Evolutionary conservation across 1,140 invertebrate species (phyloP).

Genomic region (Reticulitermes speratus): DNA sequence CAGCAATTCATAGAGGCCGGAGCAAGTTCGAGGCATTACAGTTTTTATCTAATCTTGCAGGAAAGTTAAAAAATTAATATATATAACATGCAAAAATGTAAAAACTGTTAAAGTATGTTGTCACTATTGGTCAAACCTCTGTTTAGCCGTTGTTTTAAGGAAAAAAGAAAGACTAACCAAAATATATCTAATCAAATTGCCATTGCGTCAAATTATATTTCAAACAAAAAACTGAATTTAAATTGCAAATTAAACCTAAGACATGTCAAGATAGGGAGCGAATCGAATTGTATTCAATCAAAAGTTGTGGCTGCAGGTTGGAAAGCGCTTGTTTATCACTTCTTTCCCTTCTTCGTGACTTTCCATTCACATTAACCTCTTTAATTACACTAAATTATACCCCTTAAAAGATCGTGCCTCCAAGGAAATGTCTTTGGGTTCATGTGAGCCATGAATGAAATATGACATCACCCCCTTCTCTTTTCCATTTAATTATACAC

Average conservation of each 20-base stretch:
- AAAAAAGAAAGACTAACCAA: too few species aligned
- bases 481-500: background rate
- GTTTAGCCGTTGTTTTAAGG: too few species aligned
- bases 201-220: background rate
- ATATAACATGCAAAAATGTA: too few species aligned
- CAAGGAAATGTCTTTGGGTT: constrained; percentile 13
- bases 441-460: background rate
- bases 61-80: too few species aligned
- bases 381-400: constrained; percentile 24
- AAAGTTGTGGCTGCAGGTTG: background rate
- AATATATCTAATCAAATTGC: background rate
- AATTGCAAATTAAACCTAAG: background rate
- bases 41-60: too few species aligned
- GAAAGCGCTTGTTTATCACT: background rate
- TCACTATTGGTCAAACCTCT: too few species aligned
- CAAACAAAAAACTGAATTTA: background rate
- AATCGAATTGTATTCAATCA: background rate
- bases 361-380: constrained; percentile 17
- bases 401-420: background rate
- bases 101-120: too few species aligned
- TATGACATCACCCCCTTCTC: background rate
- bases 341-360: background rate
- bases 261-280: background rate
- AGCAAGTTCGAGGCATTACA: too few species aligned
- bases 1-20: too few species aligned